Conservation (phyloP, 2,113 vertebrate genomes). For the Anolis sagrei region DNA sequence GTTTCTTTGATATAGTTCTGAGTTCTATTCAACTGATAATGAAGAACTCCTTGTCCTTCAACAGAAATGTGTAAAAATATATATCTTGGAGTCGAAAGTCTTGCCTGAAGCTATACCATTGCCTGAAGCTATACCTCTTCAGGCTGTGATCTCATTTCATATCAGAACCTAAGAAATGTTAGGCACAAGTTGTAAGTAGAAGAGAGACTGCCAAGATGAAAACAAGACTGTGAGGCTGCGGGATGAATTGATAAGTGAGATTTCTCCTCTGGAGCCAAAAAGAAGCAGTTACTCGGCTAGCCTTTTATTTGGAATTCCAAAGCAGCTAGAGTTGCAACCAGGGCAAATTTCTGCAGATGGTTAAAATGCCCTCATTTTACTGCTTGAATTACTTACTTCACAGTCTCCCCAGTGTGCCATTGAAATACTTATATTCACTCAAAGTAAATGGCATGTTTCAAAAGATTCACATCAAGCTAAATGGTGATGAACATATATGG, state of each 20-base stretch:
- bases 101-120: conserved; percentile 30
- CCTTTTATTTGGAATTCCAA: neutral
- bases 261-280: neutral
- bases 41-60: neutral
- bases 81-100: neutral
- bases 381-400: neutral
- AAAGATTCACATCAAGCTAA: neutral
- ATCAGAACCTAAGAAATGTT: conserved; percentile 16
- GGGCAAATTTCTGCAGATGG: neutral
- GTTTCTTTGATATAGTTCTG: neutral
- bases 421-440: neutral
- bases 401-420: neutral
- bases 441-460: neutral
- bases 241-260: conserved; percentile 20
- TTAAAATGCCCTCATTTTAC: neutral
- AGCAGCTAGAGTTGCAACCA: neutral
- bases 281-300: conserved; percentile 1
- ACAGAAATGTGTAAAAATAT: neutral
- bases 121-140: conserved; percentile 8
- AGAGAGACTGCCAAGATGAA: conserved; percentile 5
- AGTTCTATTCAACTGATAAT: conserved; percentile 11
- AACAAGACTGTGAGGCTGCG: neutral
- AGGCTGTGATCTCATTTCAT: conserved; percentile 1
- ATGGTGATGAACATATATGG: neutral
- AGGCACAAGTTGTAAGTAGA: neutral